These are phyloP conservation scores for Stenolophus ochropezus DNA, from an alignment of 2,888 invertebrate species.

Conservation along the genomic window DNA sequence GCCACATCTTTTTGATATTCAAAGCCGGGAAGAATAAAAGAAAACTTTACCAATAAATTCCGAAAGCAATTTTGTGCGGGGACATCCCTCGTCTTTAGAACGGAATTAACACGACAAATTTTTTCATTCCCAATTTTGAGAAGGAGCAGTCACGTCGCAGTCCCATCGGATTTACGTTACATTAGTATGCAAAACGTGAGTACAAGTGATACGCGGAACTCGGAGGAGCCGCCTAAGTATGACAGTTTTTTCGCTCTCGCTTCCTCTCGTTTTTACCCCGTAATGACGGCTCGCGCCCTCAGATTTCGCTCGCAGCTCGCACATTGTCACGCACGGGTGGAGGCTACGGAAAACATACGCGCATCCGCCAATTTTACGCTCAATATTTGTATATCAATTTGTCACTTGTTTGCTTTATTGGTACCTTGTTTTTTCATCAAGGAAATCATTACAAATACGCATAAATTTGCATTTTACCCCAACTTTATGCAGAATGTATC, in stretches of 20 bases:
- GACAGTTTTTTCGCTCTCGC: slow-evolving; percentile 30
- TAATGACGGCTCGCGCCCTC: background rate
- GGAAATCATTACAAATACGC: background rate
- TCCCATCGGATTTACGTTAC: slow-evolving; percentile 51
- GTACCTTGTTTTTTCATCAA: background rate
- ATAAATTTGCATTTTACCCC: background rate
- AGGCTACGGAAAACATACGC: background rate
- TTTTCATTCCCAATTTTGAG: slow-evolving; percentile 54
- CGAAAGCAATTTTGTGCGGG: slow-evolving; percentile 41
- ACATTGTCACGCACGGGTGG: background rate
- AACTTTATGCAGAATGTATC: background rate
- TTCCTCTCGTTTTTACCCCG: slow-evolving; percentile 9
- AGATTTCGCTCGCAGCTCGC: background rate
- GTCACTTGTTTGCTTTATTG: background rate
- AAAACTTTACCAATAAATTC: slow-evolving; percentile 52
- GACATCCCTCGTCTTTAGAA: slow-evolving; percentile 51
- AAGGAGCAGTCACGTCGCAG: slow-evolving; percentile 26
- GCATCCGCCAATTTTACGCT: background rate
- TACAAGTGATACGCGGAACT: slow-evolving; percentile 48
- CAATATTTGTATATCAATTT: background rate
- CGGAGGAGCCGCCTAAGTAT: background rate
- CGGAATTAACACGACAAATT: slow-evolving; percentile 56
- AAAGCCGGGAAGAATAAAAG: slow-evolving; percentile 47
- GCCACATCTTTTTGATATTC: slow-evolving; percentile 38
- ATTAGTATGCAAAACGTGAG: slow-evolving; percentile 55